Evolutionary conservation across 1,140 invertebrate species (phyloP), one percentile per base, ranked within the genome.

Genomic region (Andricus grossulariae): DNA sequence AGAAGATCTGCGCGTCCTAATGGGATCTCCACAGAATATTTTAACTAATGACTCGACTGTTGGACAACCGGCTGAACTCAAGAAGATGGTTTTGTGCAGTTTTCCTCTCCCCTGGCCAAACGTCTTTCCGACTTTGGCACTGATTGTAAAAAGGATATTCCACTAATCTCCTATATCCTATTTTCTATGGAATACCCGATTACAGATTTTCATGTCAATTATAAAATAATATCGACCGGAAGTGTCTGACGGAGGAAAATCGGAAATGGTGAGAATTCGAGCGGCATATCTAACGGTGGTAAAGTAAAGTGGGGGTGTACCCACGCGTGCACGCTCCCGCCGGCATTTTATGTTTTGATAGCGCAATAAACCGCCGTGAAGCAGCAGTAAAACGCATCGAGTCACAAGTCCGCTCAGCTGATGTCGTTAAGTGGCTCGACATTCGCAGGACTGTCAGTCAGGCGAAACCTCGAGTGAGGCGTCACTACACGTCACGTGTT

Each of bases 291-390:
- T 18, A 71, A 16, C 80, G 82, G 83, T 82, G 85, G 86, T 87
- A 84, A 86, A 86, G 86, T 79, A 79, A 85, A 86, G 87, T 88
- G 85, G 87, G 86, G 87, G 84, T 87, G 84, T 87, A 87, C 81
- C 83, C 87, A 87, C 87, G 86, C 87, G 86, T 88, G 83, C 87
- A 87, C 87, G 84, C 86, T 87, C 85, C 86, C 83, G 82, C 73
- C 84, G 86, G 88, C 89, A 89, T 90, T 92, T 92, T 91, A 92
- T 90, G 91, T 89, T 91, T 91, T 90, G 90, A 92, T 91, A 89
- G 89, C 84, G 90, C 90, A 91, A 91, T 92, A 92, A 92, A 92
- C 83, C 85, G 89, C 72, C 90, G 86, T 91, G 90, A 91, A 91
- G 90, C 86, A 90, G 90, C 87, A 89, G 87, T 92, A 92, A 92